A percentile compares a stretch with the other conserved stretches of the same genome.
Conservation (phyloP, 2,113 vertebrate genomes). For the Brachypteracias leptosomus region DNA sequence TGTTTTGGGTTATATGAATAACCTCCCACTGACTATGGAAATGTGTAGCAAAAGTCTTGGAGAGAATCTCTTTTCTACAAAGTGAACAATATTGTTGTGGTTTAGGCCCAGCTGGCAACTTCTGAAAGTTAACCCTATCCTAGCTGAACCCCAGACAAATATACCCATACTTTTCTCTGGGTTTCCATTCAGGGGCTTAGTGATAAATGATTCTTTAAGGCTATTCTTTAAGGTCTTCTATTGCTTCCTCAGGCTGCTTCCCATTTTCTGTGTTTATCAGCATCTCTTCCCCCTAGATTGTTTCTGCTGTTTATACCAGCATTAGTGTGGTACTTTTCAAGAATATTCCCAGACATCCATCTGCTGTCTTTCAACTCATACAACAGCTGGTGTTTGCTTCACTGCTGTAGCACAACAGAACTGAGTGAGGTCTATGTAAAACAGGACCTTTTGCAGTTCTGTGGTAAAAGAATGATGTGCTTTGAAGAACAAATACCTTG, state of each 20-base stretch:
- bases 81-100: not conserved
- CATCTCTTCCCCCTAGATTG: not conserved
- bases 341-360: not conserved
- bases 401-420: not conserved
- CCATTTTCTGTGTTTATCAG: not conserved
- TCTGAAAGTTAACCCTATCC: not conserved
- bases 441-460: not conserved
- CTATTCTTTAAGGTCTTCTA: not conserved
- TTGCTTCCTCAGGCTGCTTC: not conserved
- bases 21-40: not conserved
- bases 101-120: not conserved
- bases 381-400: not conserved
- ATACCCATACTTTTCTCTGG: not conserved
- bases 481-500: not conserved
- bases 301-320: not conserved
- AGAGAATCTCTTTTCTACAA: not conserved
- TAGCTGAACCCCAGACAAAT: not conserved
- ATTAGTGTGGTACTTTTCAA: not conserved
- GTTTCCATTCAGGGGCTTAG: not conserved
- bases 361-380: not conserved
- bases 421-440: not conserved
- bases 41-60: not conserved
- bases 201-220: not conserved
- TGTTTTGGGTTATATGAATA: not conserved
- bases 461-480: not conserved